These are phyloP conservation scores for Ceratina japonica DNA, from an alignment of 1,140 invertebrate species.

Conservation along the genomic window DNA sequence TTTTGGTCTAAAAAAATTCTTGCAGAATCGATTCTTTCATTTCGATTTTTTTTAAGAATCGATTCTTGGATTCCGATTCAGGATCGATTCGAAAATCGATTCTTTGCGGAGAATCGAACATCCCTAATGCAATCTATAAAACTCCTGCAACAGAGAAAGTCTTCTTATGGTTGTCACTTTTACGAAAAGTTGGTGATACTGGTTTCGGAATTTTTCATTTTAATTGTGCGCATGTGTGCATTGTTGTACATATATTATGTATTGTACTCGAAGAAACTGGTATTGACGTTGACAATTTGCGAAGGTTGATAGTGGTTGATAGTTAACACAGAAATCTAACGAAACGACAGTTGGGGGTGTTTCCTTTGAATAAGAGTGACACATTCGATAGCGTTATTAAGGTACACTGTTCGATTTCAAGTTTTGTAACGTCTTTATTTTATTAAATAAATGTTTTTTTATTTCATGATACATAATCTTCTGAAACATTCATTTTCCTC, in stretches of 20 bases:
- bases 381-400: slow-evolving; percentile 24
- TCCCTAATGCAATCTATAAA: no score
- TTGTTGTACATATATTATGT: not conserved
- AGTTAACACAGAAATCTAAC: slow-evolving; percentile 7
- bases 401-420: slow-evolving; percentile 10
- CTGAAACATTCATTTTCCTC: not conserved
- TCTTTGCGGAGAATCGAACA: no score
- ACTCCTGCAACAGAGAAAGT: no score
- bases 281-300: slow-evolving; percentile 55
- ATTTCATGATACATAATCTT: not conserved
- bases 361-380: slow-evolving; percentile 17
- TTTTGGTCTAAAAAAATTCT: no score
- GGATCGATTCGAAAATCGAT: no score
- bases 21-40: no score
- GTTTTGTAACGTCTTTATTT: not conserved
- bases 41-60: no score
- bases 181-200: no score
- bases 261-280: slow-evolving; percentile 1
- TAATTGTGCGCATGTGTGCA: slow-evolving; percentile 50
- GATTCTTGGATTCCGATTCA: no score
- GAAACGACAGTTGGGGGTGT: slow-evolving; percentile 36
- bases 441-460: not conserved
- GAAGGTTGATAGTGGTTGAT: slow-evolving; percentile 34
- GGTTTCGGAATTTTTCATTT: no score
- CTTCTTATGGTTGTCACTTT: no score